A percentile compares a stretch with the other conserved stretches of the same genome.
These are phyloP conservation scores for Drosophila kanekoi DNA, from an alignment of 2,888 invertebrate genomes.

Conservation along the genomic window DNA sequence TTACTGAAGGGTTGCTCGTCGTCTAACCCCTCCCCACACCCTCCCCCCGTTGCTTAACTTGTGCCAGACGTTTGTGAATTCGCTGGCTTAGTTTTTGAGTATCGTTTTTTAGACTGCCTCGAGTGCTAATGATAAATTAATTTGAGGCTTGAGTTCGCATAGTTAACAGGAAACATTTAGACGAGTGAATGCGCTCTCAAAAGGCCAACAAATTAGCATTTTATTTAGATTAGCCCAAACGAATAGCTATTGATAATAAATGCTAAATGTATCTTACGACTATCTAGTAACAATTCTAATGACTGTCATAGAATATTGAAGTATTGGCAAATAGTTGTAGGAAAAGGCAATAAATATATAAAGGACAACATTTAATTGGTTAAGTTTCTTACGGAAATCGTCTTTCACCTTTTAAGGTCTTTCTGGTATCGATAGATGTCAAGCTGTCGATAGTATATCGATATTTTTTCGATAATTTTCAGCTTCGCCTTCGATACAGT, in stretches of 20 bases:
- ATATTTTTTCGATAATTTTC: no score
- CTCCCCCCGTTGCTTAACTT: constrained; percentile 29
- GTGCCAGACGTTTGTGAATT: constrained; percentile 53
- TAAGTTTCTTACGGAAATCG: no score
- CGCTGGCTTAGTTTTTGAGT: constrained; percentile 67
- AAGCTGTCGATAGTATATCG: no score
- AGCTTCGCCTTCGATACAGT: no score
- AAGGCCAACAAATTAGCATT: constrained; percentile 31
- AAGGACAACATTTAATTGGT: no score
- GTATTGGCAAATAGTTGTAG: background rate
- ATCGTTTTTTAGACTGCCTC: constrained; percentile 51
- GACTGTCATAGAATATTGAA: background rate
- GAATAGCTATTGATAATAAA: background rate
- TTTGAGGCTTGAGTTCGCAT: constrained; percentile 38
- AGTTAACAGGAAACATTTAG: constrained; percentile 21
- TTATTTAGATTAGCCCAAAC: background rate
- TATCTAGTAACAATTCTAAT: no score
- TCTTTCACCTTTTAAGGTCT: no score
- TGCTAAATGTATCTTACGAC: background rate
- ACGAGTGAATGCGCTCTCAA: constrained; percentile 28
- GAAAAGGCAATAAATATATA: no score
- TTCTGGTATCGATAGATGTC: no score
- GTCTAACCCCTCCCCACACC: constrained; percentile 9
- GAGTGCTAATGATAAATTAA: constrained; percentile 70
- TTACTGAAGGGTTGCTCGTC: constrained; percentile 55